Evolutionary conservation across 2,888 invertebrate genomes (phyloP).

Genomic region (Adelphocoris suturalis): DNA sequence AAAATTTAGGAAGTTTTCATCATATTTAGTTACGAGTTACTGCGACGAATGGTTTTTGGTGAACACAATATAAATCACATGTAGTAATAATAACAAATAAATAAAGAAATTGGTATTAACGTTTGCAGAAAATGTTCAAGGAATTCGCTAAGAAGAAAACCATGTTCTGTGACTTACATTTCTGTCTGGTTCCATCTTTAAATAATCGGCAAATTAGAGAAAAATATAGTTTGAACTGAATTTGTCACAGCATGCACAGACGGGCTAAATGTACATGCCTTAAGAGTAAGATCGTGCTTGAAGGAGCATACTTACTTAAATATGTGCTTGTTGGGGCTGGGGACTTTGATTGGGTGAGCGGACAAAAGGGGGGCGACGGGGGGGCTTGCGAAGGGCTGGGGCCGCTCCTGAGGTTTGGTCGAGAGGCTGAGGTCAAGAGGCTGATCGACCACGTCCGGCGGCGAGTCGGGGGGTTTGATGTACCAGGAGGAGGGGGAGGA

Average conservation of each 20-base stretch:
- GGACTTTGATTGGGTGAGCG: constrained; percentile 77
- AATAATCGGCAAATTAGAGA: constrained; percentile 67
- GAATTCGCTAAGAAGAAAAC: constrained; percentile 53
- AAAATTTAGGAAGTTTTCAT: too few relatives aligned
- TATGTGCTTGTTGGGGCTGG: constrained; percentile 80
- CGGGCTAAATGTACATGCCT: constrained; percentile 67
- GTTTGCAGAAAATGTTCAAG: not conserved
- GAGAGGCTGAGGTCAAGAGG: constrained; percentile 88
- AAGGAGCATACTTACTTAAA: constrained; percentile 84
- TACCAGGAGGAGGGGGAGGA: constrained; percentile 74
- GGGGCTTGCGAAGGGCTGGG: constrained; percentile 3
- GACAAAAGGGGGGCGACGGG: constrained; percentile 31
- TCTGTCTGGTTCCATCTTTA: constrained; percentile 35
- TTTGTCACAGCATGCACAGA: constrained; percentile 66
- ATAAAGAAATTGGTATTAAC: too few relatives aligned
- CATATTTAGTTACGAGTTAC: too few relatives aligned
- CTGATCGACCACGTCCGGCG: constrained; percentile 81
- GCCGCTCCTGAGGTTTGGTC: constrained; percentile 69
- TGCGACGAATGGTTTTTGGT: too few relatives aligned
- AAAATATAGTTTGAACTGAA: constrained; percentile 51
- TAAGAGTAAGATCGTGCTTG: not conserved
- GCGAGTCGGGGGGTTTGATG: constrained; percentile 78
- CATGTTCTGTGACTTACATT: constrained; percentile 56
- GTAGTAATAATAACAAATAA: too few relatives aligned
- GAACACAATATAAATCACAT: too few relatives aligned